Conservation (phyloP, 2,888 invertebrate species). For the Melieria picta region DNA sequence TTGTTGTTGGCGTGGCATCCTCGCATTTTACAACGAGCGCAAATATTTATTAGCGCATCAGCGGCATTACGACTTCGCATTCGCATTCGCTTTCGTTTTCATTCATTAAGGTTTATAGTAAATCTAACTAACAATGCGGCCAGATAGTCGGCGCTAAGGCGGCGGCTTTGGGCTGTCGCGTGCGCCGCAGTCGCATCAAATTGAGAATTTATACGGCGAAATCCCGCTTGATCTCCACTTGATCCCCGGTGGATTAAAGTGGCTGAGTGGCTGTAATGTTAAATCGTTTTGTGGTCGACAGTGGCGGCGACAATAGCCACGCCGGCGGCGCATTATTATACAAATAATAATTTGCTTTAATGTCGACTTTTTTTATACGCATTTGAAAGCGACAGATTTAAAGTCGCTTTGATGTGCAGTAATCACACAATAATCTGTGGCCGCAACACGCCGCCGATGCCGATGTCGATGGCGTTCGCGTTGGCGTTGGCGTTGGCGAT, state of each 20-base stretch:
- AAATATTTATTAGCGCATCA: no score
- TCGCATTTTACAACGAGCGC: no score
- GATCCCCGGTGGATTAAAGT: conserved; percentile 60
- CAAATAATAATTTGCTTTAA: conserved; percentile 56
- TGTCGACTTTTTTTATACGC: conserved; percentile 45
- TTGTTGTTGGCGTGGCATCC: no score
- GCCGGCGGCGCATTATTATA: conserved; percentile 45
- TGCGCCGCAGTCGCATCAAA: conserved; percentile 42
- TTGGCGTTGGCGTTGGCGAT: no score
- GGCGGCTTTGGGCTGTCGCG: no score
- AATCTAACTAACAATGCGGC: no score
- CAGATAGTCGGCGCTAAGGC: no score
- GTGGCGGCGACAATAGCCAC: neutral
- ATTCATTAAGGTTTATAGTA: no score
- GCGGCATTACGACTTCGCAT: no score
- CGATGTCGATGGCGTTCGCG: neutral
- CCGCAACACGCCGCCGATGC: neutral
- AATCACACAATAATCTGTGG: no score
- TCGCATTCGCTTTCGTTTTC: no score
- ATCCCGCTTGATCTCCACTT: conserved; percentile 59
- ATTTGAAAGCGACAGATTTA: conserved; percentile 33
- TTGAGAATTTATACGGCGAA: conserved; percentile 55
- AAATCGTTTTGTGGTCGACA: conserved; percentile 36
- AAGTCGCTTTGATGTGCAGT: conserved; percentile 24
- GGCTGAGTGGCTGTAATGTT: conserved; percentile 57